These are phyloP conservation scores for Pseudochirops corinnae DNA, from an alignment of 2,797 vertebrate species.

Conservation along the genomic window DNA sequence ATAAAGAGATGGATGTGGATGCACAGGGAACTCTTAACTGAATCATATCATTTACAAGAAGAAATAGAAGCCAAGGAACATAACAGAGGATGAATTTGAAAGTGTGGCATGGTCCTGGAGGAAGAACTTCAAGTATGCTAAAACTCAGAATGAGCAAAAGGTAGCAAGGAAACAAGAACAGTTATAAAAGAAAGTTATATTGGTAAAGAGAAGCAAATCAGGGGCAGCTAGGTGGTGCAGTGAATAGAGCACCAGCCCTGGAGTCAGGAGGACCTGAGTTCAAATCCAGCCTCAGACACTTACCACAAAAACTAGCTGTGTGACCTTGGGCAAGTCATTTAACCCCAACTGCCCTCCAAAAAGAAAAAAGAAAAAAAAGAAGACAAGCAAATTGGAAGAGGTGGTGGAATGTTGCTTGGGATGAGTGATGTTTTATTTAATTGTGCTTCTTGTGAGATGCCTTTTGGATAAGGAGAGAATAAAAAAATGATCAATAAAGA, in stretches of 20 bases:
- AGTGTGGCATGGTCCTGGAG: background rate
- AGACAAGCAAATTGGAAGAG: too few species aligned
- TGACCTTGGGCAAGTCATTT: too few species aligned
- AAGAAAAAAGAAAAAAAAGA: too few species aligned
- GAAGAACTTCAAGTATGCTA: background rate
- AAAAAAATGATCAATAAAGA: background rate
- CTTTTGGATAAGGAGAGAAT: background rate
- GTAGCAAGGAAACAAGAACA: background rate
- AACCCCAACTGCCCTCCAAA: too few species aligned
- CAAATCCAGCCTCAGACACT: too few species aligned
- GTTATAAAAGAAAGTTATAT: background rate
- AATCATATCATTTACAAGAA: background rate
- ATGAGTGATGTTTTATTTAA: background rate
- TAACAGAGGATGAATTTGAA: background rate
- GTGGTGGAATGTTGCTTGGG: too few species aligned
- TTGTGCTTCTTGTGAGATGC: background rate
- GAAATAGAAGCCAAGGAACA: background rate
- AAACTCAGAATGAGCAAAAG: background rate
- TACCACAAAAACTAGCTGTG: too few species aligned
- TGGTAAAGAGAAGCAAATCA: background rate
- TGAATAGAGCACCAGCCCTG: too few species aligned
- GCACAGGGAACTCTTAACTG: background rate
- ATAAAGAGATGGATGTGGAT: too few species aligned
- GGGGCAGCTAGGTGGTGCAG: too few species aligned
- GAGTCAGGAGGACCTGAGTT: too few species aligned